These are phyloP conservation scores for Pipra filicauda DNA, from an alignment of 2,113 vertebrate species.

Conservation along the genomic window DNA sequence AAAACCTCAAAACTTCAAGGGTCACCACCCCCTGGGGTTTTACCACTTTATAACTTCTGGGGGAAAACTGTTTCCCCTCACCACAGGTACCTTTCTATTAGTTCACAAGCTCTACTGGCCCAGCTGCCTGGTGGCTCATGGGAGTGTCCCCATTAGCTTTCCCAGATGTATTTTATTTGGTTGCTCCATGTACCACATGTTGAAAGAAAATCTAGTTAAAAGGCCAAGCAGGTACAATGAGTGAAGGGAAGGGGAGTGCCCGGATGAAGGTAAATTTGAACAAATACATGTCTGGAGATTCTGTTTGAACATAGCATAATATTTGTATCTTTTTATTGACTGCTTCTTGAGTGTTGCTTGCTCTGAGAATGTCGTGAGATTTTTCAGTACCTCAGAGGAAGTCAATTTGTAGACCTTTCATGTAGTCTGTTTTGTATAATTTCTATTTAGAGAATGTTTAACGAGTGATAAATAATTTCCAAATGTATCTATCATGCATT, in stretches of 20 bases:
- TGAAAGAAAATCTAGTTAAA: background rate
- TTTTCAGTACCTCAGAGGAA: background rate
- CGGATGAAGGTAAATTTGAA: background rate
- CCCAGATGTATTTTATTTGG: background rate
- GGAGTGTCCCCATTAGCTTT: background rate
- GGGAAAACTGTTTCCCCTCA: no score
- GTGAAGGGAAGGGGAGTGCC: background rate
- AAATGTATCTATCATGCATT: slow-evolving; percentile 13
- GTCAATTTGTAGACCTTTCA: background rate
- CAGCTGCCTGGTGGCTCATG: background rate
- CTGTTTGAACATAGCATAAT: background rate
- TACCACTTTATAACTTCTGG: no score
- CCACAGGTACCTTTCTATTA: background rate
- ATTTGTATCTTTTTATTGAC: background rate
- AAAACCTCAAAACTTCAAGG: no score
- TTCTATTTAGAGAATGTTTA: slow-evolving; percentile 3
- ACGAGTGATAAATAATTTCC: slow-evolving; percentile 25
- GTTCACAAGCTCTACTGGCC: background rate
- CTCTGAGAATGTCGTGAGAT: background rate
- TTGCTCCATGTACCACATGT: background rate
- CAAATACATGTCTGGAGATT: background rate
- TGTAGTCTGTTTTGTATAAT: slow-evolving; percentile 16
- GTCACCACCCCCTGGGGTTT: no score
- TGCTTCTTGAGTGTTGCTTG: background rate
- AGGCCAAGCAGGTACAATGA: background rate